Evolutionary conservation across 2,797 vertebrate species (phyloP), one percentile per base, ranked within the genome.

Genomic region (Melanotaenia trifasciata): DNA sequence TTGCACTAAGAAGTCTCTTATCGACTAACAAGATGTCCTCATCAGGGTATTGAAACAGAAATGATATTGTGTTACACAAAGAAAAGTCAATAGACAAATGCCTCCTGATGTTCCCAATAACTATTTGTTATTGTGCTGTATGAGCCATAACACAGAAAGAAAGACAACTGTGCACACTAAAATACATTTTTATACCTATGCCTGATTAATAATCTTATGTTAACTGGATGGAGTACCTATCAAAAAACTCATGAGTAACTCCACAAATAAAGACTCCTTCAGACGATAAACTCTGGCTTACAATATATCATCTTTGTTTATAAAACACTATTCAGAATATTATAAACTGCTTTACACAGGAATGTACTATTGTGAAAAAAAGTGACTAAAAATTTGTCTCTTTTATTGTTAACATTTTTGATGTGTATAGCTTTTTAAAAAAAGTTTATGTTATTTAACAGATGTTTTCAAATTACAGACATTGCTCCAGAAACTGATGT

Each of bases 401-500:
- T 6, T 4, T 1, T 20, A 10, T 47, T 45, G 40, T 2, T 13
- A 12, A 38, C 16, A 4, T 62, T 0, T 4, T 74, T 6, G 59
- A 57, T 33, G 50, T 14, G 24, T 18, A 50, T 4, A 58, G 43
- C 11, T 30, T 12, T 67, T 76, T 59, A 28, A 28, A 28, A 28
- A 28, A 28, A 28, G 3, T 28, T 28, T 28, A 28, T 28, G 28
- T 28, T 35, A 58, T n/a, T 57, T 16, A n/a, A 80, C 56, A 61
- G 74, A 81, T 80, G 60, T 63, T 64, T 47, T 36, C 36, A 58
- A 53, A 76, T 80, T 79, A 71, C 62, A 84, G 66, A 45, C 66
- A 24, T 28, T 57, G 53, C 58, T 72, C 47, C 74, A 88, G 79
- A 84, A 84, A 78, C 74, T 83, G 80, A 81, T 82, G 73, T 65